Conservation (phyloP, 2,113 vertebrate species). For the Pachycephala philippinensis region DNA sequence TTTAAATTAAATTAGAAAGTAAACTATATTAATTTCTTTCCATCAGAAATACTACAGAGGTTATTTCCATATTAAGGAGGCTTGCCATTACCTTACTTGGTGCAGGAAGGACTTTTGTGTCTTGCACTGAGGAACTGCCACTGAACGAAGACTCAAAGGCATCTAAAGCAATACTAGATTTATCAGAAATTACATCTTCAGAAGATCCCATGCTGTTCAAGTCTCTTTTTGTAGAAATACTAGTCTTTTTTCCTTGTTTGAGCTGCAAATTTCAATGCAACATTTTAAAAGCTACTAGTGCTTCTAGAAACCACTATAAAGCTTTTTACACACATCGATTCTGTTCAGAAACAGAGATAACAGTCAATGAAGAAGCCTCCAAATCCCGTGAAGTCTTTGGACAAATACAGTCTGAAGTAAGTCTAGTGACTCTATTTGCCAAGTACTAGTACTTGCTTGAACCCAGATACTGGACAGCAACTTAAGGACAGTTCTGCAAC, state of each 20-base stretch:
- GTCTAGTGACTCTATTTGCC: not conserved
- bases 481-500: not conserved
- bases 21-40: not conserved
- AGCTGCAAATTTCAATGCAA: constrained; percentile 54
- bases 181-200: constrained; percentile 73
- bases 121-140: constrained; percentile 45
- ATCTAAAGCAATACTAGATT: constrained; percentile 66
- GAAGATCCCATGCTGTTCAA: constrained; percentile 52
- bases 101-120: constrained; percentile 63
- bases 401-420: not conserved
- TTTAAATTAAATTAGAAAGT: not conserved
- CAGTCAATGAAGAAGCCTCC: not conserved
- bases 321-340: not conserved
- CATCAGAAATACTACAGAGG: not conserved
- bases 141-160: constrained; percentile 68
- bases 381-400: not conserved
- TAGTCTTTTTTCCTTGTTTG: constrained; percentile 18
- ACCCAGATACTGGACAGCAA: not conserved
- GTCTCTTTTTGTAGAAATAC: constrained; percentile 15
- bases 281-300: not conserved
- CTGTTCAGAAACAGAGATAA: not conserved
- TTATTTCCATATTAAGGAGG: not conserved
- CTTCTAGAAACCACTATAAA: not conserved
- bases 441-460: not conserved
- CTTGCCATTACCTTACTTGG: constrained; percentile 76